Evolutionary conservation across 2,113 vertebrate species (phyloP).

Genomic region (Seriola rivoliana): DNA sequence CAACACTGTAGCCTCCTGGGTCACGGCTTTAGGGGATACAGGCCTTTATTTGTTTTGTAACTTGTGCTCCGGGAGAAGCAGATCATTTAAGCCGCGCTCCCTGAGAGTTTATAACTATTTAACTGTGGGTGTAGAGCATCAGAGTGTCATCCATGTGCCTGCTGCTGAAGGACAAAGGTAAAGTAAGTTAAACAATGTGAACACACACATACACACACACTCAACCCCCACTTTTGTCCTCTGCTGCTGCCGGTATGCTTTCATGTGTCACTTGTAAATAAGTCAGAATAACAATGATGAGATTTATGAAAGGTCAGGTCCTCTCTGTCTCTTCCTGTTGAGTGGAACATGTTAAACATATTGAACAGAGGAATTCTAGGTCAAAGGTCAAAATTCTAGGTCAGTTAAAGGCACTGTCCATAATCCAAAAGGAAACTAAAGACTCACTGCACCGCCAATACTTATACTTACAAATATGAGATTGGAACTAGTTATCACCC

Average conservation of each 20-base stretch:
- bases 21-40: conserved; percentile 44
- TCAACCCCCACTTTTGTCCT: not conserved
- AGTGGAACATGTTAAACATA: conserved; percentile 15
- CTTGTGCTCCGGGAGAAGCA: conserved; percentile 3
- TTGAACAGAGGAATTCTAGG: conserved; percentile 8
- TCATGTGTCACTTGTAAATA: conserved; percentile 50
- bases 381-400: conserved; percentile 16
- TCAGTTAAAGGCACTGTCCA: conserved; percentile 3
- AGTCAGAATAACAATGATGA: conserved; percentile 54
- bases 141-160: conserved; percentile 25
- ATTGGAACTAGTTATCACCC: too few relatives aligned
- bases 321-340: conserved; percentile 15
- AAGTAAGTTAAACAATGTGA: conserved; percentile 48
- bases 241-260: not conserved
- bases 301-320: conserved; percentile 39
- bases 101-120: conserved; percentile 38
- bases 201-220: not conserved
- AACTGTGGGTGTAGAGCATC: conserved; percentile 28
- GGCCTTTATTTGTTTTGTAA: conserved; percentile 58
- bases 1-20: conserved; percentile 18
- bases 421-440: too few relatives aligned
- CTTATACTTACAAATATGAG: too few relatives aligned
- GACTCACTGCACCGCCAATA: too few relatives aligned
- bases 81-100: conserved; percentile 32
- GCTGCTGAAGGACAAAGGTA: conserved; percentile 50